phyloP scores from a whole-genome alignment of 2,888 invertebrate species.

The Hermodice carunculata region DNA sequence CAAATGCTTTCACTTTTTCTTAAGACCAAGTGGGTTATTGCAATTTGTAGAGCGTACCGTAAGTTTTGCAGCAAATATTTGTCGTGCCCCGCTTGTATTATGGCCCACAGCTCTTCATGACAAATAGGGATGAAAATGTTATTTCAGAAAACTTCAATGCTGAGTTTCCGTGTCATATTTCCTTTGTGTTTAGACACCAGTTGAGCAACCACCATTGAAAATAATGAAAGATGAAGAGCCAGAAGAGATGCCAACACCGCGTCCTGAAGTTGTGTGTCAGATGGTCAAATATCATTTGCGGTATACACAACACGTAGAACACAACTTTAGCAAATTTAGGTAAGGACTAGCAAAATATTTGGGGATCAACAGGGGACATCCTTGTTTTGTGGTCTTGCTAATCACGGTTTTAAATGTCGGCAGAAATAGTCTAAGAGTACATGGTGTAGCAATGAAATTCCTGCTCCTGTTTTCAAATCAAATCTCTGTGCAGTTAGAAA shows the following conservation, averaged over 20 bases:
- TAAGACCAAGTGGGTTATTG: too few species aligned
- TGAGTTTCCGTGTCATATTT: not conserved
- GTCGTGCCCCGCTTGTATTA: not conserved
- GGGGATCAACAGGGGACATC: not conserved
- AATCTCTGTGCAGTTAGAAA: too few species aligned
- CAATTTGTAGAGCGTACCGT: too few species aligned
- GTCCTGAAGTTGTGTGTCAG: constrained; percentile 70
- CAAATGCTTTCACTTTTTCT: too few species aligned
- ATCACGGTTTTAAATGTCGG: too few species aligned
- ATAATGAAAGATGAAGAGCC: constrained; percentile 54
- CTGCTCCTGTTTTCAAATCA: too few species aligned
- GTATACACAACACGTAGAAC: constrained; percentile 75
- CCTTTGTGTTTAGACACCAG: constrained; percentile 1
- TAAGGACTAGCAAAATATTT: constrained; percentile 34
- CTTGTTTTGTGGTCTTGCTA: not conserved
- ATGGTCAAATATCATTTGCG: constrained; percentile 76
- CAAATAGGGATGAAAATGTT: too few species aligned
- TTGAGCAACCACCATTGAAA: constrained; percentile 67
- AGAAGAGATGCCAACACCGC: constrained; percentile 46
- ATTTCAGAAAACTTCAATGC: too few species aligned
- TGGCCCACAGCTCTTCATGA: too few species aligned
- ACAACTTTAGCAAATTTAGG: constrained; percentile 74
- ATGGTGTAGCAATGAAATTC: too few species aligned
- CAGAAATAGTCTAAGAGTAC: too few species aligned
- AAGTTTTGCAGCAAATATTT: not conserved